Evolutionary conservation across 1,140 invertebrate species (phyloP).

Genomic region (Drosophila suzukii): DNA sequence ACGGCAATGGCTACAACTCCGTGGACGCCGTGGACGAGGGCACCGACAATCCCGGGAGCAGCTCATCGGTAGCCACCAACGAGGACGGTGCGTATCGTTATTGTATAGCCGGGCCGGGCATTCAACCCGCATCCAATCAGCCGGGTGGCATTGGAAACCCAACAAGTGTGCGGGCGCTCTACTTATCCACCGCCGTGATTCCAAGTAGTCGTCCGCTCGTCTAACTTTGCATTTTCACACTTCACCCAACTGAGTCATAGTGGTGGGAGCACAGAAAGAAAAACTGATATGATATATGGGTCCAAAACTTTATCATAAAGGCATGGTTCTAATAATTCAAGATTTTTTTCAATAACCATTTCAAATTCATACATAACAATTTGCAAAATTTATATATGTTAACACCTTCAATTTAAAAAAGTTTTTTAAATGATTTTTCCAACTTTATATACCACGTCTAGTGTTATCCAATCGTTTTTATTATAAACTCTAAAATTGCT

Average conservation of each 20-base stretch:
- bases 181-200: constrained; percentile 63
- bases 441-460: no score
- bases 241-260: constrained; percentile 63
- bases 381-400: no score
- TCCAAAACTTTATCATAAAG: not conserved
- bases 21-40: constrained; percentile 57
- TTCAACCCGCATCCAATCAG: constrained; percentile 52
- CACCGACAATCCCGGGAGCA: constrained; percentile 63
- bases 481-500: no score
- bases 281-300: not conserved
- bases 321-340: not conserved
- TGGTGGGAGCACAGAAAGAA: constrained; percentile 25
- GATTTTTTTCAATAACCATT: not conserved
- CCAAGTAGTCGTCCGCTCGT: constrained; percentile 48
- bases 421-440: no score
- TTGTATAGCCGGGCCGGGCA: constrained; percentile 10
- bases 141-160: constrained; percentile 52
- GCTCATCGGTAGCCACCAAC: constrained; percentile 45
- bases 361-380: not conserved
- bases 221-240: constrained; percentile 59
- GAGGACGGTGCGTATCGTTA: constrained; percentile 67
- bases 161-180: constrained; percentile 73
- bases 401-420: no score
- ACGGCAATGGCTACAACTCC: constrained; percentile 57
- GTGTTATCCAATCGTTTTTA: no score